Base-by-base conservation (phyloP, 2,113 vertebrate species). In the Sturnus vulgaris region DNA sequence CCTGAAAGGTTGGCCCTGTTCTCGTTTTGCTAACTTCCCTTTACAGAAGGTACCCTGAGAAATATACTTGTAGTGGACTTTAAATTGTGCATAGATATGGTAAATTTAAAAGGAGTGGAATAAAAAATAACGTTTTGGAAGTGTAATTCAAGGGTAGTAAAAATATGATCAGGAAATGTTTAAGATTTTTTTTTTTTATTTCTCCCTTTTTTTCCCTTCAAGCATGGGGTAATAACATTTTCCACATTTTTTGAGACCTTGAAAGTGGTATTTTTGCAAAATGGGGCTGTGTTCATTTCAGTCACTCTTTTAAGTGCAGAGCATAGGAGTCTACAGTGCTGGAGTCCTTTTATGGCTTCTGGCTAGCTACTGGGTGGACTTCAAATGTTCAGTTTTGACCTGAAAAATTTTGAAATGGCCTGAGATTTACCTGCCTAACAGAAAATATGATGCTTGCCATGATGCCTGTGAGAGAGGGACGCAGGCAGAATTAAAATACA, bases 251-350 rank as follows among this genome's bases (percentile, higher is more conserved):
- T 44, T 86, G 86, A 86, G 77, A 80, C 39, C 40, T 92, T 50
- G 52, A 90, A 85, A 68, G 65, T 78, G 88, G 56, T 56, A 65
- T 95, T 95, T 93, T 79, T 95, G 57, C 84, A 78, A 85, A 90
- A 96, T n/a, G 20, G 69, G 33, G 17, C 85, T 91, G 57, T 90
- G 86, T 91, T 94, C 68, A 19, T 88, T 78, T 87, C 71, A 75
- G 44, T 83, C 11, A 0, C 49, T 88, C 79, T 83, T 93, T 90
- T 42, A 90, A 92, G 78, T 55, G 56, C 33, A 69, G 27, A 80
- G 19, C 44, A 76, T 61, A 92, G 82, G 80, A 80, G 50, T 84
- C 59, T 46, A 42, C 44, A 50, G 76, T 68, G 69, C 64, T 84
- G 76, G 53, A 95, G 65, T 81, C n/a, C 50, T 93, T 92, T 87